Evolutionary conservation across 2,888 invertebrate genomes (phyloP).

Genomic region (Aethes cnicana): DNA sequence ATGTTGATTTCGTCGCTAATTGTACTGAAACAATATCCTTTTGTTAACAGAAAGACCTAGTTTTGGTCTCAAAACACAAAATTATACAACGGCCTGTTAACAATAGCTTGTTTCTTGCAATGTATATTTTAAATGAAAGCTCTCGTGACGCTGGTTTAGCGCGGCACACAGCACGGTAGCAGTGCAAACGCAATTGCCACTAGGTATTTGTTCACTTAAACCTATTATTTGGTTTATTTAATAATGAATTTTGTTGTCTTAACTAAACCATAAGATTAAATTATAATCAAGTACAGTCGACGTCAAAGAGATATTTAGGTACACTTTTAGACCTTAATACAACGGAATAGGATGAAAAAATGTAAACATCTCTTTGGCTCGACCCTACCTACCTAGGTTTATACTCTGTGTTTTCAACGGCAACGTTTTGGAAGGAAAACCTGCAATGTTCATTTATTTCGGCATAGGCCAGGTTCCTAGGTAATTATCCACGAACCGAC

Average conservation of each 20-base stretch:
- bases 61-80: constrained; percentile 69
- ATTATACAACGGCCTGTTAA: constrained; percentile 62
- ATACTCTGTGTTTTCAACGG: no score
- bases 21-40: constrained; percentile 77
- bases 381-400: no score
- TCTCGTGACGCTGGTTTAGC: constrained; percentile 30
- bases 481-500: no score
- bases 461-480: no score
- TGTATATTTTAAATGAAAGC: constrained; percentile 39
- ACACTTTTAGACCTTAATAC: no score
- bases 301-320: no score
- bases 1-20: constrained; percentile 74
- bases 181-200: constrained; percentile 21
- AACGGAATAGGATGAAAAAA: no score
- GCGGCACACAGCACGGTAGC: constrained; percentile 25
- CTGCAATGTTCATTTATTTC: no score
- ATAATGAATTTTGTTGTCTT: constrained; percentile 14
- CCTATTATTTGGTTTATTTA: constrained; percentile 28
- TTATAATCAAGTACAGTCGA: no score
- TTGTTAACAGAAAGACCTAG: constrained; percentile 75
- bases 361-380: no score
- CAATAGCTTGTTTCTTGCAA: constrained; percentile 58
- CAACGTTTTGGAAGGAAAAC: no score
- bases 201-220: constrained; percentile 29
- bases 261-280: constrained; percentile 13